These are phyloP conservation scores for Globodera rostochiensis DNA, from an alignment of 1,140 invertebrate species.

Conservation along the genomic window DNA sequence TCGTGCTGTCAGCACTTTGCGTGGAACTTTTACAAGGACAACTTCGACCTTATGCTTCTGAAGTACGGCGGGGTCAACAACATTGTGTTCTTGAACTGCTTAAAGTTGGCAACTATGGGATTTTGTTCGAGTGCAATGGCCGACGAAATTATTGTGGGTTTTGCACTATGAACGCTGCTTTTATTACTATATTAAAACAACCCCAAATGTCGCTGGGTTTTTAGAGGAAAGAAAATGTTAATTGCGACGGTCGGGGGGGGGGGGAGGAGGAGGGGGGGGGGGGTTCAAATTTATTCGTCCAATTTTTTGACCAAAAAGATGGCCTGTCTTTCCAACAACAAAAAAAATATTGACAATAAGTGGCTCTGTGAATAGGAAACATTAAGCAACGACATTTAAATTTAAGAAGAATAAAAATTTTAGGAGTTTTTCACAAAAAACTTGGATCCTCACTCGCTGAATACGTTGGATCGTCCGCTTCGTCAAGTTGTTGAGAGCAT, in stretches of 20 bases:
- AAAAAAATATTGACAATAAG: not conserved
- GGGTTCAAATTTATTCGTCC: not conserved
- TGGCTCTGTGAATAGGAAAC: not conserved
- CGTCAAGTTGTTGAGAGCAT: constrained; percentile 27
- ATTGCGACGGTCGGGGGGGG: too few species aligned
- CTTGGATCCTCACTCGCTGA: constrained; percentile 16
- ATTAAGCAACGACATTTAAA: not conserved
- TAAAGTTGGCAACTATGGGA: constrained; percentile 33
- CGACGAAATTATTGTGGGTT: constrained; percentile 26
- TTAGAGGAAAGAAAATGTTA: too few species aligned
- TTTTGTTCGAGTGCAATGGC: constrained; percentile 35
- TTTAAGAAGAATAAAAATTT: not conserved
- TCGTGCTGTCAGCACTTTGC: constrained; percentile 77
- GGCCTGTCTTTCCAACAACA: too few species aligned
- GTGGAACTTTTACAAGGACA: constrained; percentile 88
- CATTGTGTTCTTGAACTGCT: constrained; percentile 54
- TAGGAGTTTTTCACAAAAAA: constrained; percentile 40
- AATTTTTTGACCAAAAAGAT: not conserved
- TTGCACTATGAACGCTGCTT: not conserved
- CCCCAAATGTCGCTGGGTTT: too few species aligned
- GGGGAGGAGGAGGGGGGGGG: too few species aligned
- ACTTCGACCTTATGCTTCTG: constrained; percentile 74
- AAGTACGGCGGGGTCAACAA: constrained; percentile 47
- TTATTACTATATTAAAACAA: not conserved
- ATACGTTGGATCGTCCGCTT: constrained; percentile 35